A percentile compares a stretch with the other conserved stretches of the same genome.
Evolutionary conservation across 2,888 invertebrate species (phyloP).

Genomic region (Ectropis crepuscularia): DNA sequence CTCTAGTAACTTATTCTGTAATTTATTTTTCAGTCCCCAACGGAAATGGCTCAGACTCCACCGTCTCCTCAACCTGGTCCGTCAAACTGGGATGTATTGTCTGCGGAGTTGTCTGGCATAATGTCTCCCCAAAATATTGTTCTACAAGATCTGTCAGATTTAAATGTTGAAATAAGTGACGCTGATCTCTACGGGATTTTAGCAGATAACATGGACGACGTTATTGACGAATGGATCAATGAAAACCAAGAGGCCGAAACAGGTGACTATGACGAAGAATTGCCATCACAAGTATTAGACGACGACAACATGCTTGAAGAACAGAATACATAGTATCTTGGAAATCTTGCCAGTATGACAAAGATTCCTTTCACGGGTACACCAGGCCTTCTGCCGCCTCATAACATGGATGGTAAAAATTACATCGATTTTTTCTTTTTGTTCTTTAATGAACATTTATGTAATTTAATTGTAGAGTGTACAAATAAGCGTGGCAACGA

Average conservation of each 20-base stretch:
- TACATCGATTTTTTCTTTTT: slow-evolving; percentile 23
- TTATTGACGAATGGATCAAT: slow-evolving; percentile 32
- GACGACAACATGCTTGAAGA: slow-evolving; percentile 32
- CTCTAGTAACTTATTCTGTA: slow-evolving; percentile 14
- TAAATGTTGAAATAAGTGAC: slow-evolving; percentile 23
- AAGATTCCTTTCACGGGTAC: slow-evolving; percentile 26
- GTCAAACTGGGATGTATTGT: slow-evolving; percentile 18
- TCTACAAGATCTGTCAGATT: slow-evolving; percentile 28
- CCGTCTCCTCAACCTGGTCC: slow-evolving; percentile 7
- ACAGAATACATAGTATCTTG: slow-evolving; percentile 22
- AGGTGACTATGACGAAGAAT: slow-evolving; percentile 19
- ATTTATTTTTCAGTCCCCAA: slow-evolving; percentile 14
- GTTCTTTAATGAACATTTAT: slow-evolving; percentile 22
- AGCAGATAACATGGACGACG: slow-evolving; percentile 20
- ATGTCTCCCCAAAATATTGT: slow-evolving; percentile 26
- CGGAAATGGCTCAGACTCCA: slow-evolving; percentile 22
- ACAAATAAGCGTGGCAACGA: slow-evolving; percentile 30
- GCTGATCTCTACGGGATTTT: slow-evolving; percentile 35
- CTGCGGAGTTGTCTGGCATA: slow-evolving; percentile 29
- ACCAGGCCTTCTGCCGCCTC: slow-evolving; percentile 21
- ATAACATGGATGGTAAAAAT: slow-evolving; percentile 22
- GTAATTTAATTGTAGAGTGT: slow-evolving; percentile 23
- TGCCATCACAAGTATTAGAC: slow-evolving; percentile 21
- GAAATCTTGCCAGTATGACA: slow-evolving; percentile 9
- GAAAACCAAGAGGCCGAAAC: slow-evolving; percentile 30